Conservation (phyloP, 2,888 invertebrate species). For the Pterostichus niger region DNA sequence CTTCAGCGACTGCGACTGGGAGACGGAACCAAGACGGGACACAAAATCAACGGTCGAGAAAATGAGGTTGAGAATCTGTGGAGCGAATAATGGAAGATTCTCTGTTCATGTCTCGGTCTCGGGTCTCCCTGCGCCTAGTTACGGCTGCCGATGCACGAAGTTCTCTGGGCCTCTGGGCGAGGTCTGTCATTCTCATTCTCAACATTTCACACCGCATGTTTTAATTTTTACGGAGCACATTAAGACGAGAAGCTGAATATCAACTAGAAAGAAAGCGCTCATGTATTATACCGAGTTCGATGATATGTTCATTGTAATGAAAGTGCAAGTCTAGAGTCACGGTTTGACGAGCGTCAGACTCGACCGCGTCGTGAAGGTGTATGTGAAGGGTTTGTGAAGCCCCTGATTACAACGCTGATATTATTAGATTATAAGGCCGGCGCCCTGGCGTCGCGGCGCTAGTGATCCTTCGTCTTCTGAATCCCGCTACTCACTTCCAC, state of each 20-base stretch:
- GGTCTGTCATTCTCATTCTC: slow-evolving; percentile 1
- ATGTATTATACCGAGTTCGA: too few relatives aligned
- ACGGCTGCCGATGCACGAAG: too few relatives aligned
- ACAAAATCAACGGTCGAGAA: slow-evolving; percentile 80
- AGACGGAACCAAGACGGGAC: slow-evolving; percentile 73
- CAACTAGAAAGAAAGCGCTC: too few relatives aligned
- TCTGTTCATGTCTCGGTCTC: slow-evolving; percentile 52
- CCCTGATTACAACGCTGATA: slow-evolving; percentile 74
- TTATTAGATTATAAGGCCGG: slow-evolving; percentile 74
- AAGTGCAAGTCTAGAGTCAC: too few relatives aligned
- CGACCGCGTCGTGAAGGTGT: too few relatives aligned
- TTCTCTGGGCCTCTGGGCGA: too few relatives aligned
- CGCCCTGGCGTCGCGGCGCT: slow-evolving; percentile 50
- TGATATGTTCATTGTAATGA: too few relatives aligned
- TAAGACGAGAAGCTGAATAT: neutral
- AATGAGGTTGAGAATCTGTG: slow-evolving; percentile 79
- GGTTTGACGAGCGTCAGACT: too few relatives aligned
- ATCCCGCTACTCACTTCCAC: slow-evolving; percentile 28
- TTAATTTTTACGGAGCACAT: slow-evolving; percentile 32
- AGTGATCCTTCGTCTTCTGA: neutral
- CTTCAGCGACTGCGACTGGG: slow-evolving; percentile 55
- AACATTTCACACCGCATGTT: slow-evolving; percentile 37
- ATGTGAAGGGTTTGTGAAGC: neutral
- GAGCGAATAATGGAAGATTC: slow-evolving; percentile 78
- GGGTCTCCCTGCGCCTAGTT: neutral